Percentiles rank a stretch among this genome's conserved stretches.
phyloP scores from a whole-genome alignment of 2,113 vertebrate genomes.

The Oreocharis arfaki region DNA sequence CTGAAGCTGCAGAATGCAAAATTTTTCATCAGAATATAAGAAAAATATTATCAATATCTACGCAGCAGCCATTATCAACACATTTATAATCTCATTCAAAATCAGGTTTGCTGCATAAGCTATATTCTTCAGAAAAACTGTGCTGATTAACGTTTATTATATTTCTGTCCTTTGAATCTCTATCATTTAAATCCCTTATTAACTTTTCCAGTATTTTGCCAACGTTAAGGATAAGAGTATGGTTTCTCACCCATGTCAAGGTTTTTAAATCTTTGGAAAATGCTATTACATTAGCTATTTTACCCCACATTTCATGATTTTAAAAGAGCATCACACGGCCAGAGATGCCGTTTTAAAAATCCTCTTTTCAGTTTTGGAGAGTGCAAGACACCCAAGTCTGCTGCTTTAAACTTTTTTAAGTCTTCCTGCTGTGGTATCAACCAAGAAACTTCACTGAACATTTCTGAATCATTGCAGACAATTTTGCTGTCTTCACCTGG shows the following conservation, averaged over 20 bases:
- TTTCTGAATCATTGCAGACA: neutral
- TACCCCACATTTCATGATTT: neutral
- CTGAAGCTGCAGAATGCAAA: neutral
- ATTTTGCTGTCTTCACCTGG: neutral
- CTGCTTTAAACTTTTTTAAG: neutral
- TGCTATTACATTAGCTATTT: neutral
- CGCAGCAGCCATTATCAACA: neutral
- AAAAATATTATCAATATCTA: slow-evolving; percentile 7
- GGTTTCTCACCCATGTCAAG: neutral
- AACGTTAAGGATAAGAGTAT: neutral
- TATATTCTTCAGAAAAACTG: neutral
- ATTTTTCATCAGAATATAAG: neutral
- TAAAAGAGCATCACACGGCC: neutral
- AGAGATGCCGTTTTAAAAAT: neutral
- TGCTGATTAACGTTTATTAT: neutral
- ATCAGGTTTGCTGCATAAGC: neutral
- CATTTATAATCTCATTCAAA: neutral
- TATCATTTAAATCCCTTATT: neutral
- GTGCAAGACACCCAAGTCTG: neutral
- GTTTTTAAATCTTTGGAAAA: neutral
- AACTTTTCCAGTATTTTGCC: slow-evolving; percentile 4
- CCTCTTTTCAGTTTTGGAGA: neutral
- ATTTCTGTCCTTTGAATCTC: neutral
- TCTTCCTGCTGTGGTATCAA: neutral
- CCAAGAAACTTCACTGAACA: neutral